Base-by-base conservation (phyloP, 2,113 vertebrate genomes). In the Chaenogobius annularis region DNA sequence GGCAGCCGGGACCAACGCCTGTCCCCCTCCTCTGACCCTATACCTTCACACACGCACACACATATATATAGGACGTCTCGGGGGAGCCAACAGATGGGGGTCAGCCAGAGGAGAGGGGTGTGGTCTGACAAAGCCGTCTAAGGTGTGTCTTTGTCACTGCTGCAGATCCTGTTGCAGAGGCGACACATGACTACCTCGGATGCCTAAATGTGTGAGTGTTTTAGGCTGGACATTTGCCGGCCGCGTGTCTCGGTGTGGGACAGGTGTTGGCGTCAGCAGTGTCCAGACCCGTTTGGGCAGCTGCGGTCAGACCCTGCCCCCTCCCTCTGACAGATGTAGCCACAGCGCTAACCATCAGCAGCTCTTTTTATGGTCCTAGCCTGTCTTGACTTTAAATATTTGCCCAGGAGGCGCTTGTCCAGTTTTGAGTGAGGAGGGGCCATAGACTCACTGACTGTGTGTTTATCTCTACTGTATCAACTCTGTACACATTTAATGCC, bases 371-470 rank as follows among this genome's bases (percentile, higher is more conserved):
- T 93, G 89, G 91, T 84, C 82, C 80, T 78, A 37, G 85, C 81
- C 88, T 93, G 92, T 94, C 94, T 93, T 91, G 91, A 93, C 91
- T 92, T 93, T 92, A 94, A 94, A 94, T 93, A 94, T 94, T 94
- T 93, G 90, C 88, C 92, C 92, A 93, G 90, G 86, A 93, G 91
- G 91, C 59, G 77, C 78, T 83, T 58, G 71, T 63, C 83, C 87
- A 88, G 78, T 85, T 81, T 83, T n/a, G 68, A 58, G 72, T 56
- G 40, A 14, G 22, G 2, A 17, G 61, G 52, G 63, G 66, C 31
- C 14, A 26, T 1, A 23, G 73, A 11, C 64, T 61, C 70, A 71
- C 20, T 20, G 69, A 63, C 22, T 66, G 70, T 68, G 40, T 47
- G 48, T 54, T 8, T 20, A 10, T 20, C 19, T n/a, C 1, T 23